Conservation (phyloP, 53 echinoderm and acorn worm species). For the Antedon mediterranea region DNA sequence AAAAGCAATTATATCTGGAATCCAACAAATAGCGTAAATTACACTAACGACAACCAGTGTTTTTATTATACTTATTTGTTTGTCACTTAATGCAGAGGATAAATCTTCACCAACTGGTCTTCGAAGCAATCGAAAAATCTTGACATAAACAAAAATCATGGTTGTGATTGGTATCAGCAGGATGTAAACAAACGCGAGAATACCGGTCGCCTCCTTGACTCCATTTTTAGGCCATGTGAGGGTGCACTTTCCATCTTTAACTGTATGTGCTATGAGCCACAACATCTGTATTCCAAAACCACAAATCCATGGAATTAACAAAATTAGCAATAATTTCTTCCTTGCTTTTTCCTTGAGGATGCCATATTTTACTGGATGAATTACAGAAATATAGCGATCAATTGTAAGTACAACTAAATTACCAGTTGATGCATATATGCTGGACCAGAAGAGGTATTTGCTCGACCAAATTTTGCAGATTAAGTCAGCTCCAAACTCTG, state of each 20-base stretch:
- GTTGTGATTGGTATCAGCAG: background rate
- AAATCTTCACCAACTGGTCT: background rate
- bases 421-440: conserved; percentile 16
- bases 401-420: conserved; percentile 21
- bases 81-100: background rate
- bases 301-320: conserved; percentile 1
- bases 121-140: background rate
- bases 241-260: background rate
- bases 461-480: conserved; percentile 23
- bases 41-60: conserved; percentile 21
- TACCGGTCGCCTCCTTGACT: background rate
- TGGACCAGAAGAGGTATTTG: conserved; percentile 17
- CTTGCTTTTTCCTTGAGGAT: background rate
- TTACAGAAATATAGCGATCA: conserved; percentile 23
- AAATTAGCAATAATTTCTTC: background rate
- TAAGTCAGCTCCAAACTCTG: background rate
- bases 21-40: conserved; percentile 20
- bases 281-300: conserved; percentile 5
- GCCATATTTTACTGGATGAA: conserved; percentile 20
- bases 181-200: background rate
- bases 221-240: background rate
- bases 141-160: background rate
- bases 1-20: conserved; percentile 12
- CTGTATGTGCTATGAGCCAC: background rate
- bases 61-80: conserved; percentile 1